Base-by-base conservation (phyloP, 2,888 invertebrate genomes). In the Tachina fera region DNA sequence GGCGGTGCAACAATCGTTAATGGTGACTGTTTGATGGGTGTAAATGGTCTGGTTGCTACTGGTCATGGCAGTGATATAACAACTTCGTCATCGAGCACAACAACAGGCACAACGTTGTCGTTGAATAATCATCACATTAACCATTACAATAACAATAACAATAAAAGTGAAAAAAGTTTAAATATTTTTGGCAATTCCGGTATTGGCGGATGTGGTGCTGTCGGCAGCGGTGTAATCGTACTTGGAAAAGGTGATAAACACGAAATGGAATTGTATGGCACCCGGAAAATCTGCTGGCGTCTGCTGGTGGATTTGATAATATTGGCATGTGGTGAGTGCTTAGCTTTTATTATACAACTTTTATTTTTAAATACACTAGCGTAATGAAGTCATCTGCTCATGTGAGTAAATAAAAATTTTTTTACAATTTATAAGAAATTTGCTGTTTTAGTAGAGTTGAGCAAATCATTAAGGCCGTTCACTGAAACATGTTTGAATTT, bases 311-410 rank as follows among this genome's bases (percentile, higher is more conserved):
- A 91, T 70, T 76, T 91, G 9, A 70, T 88, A 16, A 87, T 91
- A 86, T 87, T 91, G 22, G 80, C 87, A 63, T 91, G 91, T 71
- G 89, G 91, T 91, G 80, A 91, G 92, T 89, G 61, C 70, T 72
- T 51, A 45, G 60, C 4, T 78, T 61, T 56, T 47, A 19, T 31
- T 39, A 49, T 49, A 60, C 1, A 60, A 31, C 11, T 47, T 45
- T 47, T 45, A 58, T 58, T 45, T 58, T 47, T 49, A 49, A 47
- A 61, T 22, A 5, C n/a, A 14, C 49, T 11, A 4, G 2, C 14
- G n/a, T 51, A 13, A 19, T 49, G 41, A 63, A 74, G 61, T 22
- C 31, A 31, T 31, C 31, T 31, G 31, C 31, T 31, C 31, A 31
- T 19, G 1, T 41, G 19, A 72, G 60, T n/a, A 14, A 61, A 43